A percentile compares a stretch with the other conserved stretches of the same genome.
Conservation (phyloP, 1,140 invertebrate genomes). For the Agrilus planipennis region DNA sequence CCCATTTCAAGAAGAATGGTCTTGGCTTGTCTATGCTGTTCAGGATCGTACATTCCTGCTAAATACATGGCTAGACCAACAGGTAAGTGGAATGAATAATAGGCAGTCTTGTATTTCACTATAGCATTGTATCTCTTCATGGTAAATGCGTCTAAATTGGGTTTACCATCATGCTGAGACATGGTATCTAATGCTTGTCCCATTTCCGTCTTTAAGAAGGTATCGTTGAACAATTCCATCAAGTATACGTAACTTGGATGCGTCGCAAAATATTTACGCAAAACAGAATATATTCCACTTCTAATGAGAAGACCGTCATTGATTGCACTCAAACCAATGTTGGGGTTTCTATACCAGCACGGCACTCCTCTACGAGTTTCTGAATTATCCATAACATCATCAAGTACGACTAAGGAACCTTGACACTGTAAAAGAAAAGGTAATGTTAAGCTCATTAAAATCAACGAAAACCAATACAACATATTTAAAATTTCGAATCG, state of each 20-base stretch:
- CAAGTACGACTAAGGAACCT: conserved; percentile 71
- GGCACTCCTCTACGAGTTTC: conserved; percentile 66
- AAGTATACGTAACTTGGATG: conserved; percentile 69
- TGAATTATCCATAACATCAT: conserved; percentile 86
- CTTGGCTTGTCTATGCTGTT: conserved; percentile 70
- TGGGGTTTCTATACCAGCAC: conserved; percentile 77
- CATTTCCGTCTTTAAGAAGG: conserved; percentile 64
- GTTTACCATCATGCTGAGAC: conserved; percentile 45
- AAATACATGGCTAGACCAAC: conserved; percentile 77
- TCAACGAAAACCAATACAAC: too few relatives aligned
- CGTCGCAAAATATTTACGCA: conserved; percentile 63
- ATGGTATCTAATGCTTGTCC: conserved; percentile 65
- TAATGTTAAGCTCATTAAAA: too few relatives aligned
- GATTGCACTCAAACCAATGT: conserved; percentile 68
- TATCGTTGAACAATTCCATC: conserved; percentile 77
- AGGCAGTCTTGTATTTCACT: conserved; percentile 88
- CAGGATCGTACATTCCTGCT: conserved; percentile 64
- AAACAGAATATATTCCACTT: conserved; percentile 58
- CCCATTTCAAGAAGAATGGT: conserved; percentile 86
- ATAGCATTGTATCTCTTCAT: conserved; percentile 80
- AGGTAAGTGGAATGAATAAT: conserved; percentile 88
- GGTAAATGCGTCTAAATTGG: conserved; percentile 58
- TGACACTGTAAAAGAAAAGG: conserved; percentile 54
- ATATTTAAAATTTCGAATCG: too few relatives aligned
- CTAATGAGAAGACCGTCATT: conserved; percentile 82